Conservation (phyloP, 1,140 invertebrate genomes). For the Myzus persicae region DNA sequence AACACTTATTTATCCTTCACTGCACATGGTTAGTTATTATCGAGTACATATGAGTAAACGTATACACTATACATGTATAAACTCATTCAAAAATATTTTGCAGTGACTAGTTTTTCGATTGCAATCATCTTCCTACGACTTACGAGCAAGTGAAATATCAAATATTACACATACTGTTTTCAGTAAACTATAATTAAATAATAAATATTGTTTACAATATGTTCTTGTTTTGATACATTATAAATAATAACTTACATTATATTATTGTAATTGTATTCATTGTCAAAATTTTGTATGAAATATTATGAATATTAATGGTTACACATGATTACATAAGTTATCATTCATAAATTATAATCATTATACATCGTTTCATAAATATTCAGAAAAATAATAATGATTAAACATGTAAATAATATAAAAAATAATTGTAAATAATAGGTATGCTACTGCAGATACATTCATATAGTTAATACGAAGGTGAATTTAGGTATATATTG, state of each 20-base stretch:
- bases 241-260: not conserved
- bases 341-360: too few relatives aligned
- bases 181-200: not conserved
- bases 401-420: too few relatives aligned
- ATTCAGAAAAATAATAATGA: too few relatives aligned
- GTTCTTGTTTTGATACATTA: not conserved
- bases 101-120: not conserved
- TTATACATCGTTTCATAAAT: too few relatives aligned
- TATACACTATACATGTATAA: not conserved
- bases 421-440: not conserved
- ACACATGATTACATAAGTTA: too few relatives aligned
- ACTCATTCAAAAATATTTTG: slow-evolving; percentile 4
- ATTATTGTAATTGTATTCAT: not conserved
- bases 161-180: not conserved
- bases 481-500: not conserved
- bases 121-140: slow-evolving; percentile 29
- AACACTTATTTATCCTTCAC: slow-evolving; percentile 16
- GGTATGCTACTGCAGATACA: too few relatives aligned
- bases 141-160: not conserved
- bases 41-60: not conserved
- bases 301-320: too few relatives aligned
- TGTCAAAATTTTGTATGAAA: too few relatives aligned
- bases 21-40: not conserved
- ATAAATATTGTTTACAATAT: not conserved
- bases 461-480: not conserved